Base-by-base conservation (phyloP, 2,888 invertebrate species). In the Drosophila siamana region DNA sequence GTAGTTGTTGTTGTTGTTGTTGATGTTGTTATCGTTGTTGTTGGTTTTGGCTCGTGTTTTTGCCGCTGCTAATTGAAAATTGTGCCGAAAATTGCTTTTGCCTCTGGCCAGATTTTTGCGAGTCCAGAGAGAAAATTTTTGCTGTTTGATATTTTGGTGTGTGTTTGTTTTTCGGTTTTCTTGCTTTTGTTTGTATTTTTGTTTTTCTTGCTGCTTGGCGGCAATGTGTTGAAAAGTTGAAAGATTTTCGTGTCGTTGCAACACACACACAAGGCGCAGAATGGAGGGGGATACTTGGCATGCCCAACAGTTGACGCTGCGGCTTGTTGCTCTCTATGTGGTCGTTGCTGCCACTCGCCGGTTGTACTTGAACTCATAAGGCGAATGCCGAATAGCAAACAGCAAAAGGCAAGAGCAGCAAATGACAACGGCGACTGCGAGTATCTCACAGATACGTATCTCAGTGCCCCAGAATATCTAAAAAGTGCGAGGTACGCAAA, bases 301-400 rank as follows among this genome's bases (percentile, higher is more conserved):
- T 26, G 40, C 59, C 55, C 52, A 71, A 59, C 41, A 75, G 76
- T 74, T 69, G 74, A 60, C 44, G 69, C 36, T 66, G 77, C 40
- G 62, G 77, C 65, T 66, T 65, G 74, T 64, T 84, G 76, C 72
- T 52, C 72, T 52, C 40, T 30, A 1, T 30, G 54, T 36, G 40
- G 51, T 40, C 56, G 55, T 41, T 55, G 40, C 15, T 48, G 54
- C 69, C 70, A 47, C 69, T 72, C 75, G 84, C 82, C 79, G 84
- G 86, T 83, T 86, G 85, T 80, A 85, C 87, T 85, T 85, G 84
- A 87, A 80, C 78, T 80, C 64, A 65, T 64, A 81, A 76, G 82
- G 67, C 67, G 38, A 75, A 63, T 69, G 75, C 67, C 61, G 36
- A 30, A 44, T n/a, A 15, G 8, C 30, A 30, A 30, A 11, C 30